Percentiles rank a stretch among this genome's conserved stretches.
Conservation (phyloP, 2,888 invertebrate species). For the Drosophila demipolita region DNA sequence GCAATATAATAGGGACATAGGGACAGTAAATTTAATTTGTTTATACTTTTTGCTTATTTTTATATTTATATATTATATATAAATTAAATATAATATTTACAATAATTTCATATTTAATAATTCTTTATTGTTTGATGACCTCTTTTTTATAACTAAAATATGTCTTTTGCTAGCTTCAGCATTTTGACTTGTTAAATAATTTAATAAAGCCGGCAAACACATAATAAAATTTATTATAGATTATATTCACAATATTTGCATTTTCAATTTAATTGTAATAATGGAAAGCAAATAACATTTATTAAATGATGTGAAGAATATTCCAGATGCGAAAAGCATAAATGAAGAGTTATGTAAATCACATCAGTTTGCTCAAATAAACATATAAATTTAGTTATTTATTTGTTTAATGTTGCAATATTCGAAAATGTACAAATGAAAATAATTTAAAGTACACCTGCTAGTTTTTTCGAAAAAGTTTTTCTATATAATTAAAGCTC, state of each 20-base stretch:
- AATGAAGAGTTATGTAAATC: background rate
- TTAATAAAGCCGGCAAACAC: background rate
- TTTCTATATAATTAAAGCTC: slow-evolving; percentile 43
- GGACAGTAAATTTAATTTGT: background rate
- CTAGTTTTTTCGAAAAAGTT: slow-evolving; percentile 5
- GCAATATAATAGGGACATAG: background rate
- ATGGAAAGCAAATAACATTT: background rate
- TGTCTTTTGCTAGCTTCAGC: too few species aligned
- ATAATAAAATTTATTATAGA: too few species aligned
- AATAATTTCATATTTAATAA: background rate
- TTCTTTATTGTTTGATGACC: background rate
- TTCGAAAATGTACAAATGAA: background rate
- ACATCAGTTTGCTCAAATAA: background rate
- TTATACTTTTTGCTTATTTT: background rate
- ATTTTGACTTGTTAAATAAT: background rate
- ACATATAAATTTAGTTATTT: background rate
- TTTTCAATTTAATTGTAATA: background rate
- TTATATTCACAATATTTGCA: background rate
- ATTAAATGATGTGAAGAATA: too few species aligned
- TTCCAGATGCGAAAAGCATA: too few species aligned
- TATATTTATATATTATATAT: too few species aligned
- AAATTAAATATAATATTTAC: too few species aligned
- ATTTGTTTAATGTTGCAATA: background rate
- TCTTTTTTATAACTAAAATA: background rate
- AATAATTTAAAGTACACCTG: slow-evolving; percentile 30